Conservation (phyloP, 2,113 vertebrate species). For the Odontophorus gujanensis region DNA sequence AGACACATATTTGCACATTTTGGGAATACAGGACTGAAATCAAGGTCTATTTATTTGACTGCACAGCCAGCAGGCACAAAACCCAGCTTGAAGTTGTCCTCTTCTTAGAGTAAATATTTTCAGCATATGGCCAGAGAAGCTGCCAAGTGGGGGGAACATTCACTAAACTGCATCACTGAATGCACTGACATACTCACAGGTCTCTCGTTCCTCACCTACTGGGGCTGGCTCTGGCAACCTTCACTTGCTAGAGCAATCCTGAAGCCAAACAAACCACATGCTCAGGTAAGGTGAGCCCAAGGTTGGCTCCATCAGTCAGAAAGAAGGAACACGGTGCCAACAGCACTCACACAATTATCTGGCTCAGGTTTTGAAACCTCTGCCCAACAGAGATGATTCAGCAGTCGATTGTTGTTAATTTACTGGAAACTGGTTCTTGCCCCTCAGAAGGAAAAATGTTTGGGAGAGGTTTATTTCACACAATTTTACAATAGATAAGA, state of each 20-base stretch:
- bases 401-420: conserved; percentile 64
- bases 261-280: conserved; percentile 21
- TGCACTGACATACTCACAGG: not conserved
- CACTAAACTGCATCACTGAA: conserved; percentile 8
- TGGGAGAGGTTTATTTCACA: not conserved
- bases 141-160: conserved; percentile 30
- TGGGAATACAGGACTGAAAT: not conserved
- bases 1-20: conserved; percentile 1
- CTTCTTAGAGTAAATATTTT: conserved; percentile 48
- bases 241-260: not conserved
- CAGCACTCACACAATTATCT: conserved; percentile 59
- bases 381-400: conserved; percentile 65
- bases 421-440: conserved; percentile 50
- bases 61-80: conserved; percentile 25
- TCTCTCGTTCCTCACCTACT: not conserved
- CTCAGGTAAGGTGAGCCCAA: conserved; percentile 13
- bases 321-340: not conserved
- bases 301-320: conserved; percentile 30
- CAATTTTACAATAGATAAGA: not conserved
- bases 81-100: conserved; percentile 20
- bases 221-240: not conserved
- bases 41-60: conserved; percentile 6
- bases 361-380: conserved; percentile 54
- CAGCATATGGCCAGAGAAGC: not conserved
- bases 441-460: conserved; percentile 43